These are phyloP conservation scores for Hexactinellida sp. DNA, from an alignment of 37 sponge, comb jelly and placozoan genomes.

Conservation along the genomic window DNA sequence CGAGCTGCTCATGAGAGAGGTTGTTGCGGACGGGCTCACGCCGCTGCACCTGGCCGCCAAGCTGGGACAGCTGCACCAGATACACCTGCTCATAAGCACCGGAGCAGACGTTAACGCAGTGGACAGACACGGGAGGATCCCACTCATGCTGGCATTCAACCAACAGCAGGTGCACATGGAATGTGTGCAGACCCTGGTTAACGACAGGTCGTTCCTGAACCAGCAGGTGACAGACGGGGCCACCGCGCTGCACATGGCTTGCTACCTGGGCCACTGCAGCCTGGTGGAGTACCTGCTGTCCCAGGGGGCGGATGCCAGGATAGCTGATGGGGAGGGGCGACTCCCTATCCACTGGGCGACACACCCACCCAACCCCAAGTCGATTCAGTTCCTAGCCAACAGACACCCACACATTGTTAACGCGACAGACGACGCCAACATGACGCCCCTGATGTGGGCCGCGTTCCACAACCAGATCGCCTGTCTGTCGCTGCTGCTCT, in stretches of 20 bases:
- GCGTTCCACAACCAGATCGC: conserved; percentile 38
- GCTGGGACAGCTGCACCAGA: conserved; percentile 32
- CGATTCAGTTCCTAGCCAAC: not conserved
- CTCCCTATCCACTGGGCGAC: conserved; percentile 75
- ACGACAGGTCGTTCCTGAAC: conserved; percentile 43
- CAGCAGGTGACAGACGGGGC: conserved; percentile 59
- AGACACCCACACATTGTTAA: conserved; percentile 16
- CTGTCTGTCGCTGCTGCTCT: conserved; percentile 30
- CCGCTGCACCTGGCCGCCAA: conserved; percentile 50
- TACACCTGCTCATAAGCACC: conserved; percentile 28
- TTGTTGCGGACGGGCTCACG: conserved; percentile 20
- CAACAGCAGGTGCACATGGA: conserved; percentile 43
- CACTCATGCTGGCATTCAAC: conserved; percentile 41
- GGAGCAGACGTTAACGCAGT: conserved; percentile 47
- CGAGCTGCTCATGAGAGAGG: not conserved
- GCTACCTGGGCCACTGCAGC: conserved; percentile 44
- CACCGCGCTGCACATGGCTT: conserved; percentile 59
- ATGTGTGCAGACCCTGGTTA: conserved; percentile 59
- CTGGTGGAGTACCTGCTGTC: conserved; percentile 55
- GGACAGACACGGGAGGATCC: conserved; percentile 55
- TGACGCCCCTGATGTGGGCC: conserved; percentile 84
- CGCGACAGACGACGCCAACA: conserved; percentile 47
- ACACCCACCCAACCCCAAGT: not conserved
- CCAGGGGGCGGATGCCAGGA: conserved; percentile 50
- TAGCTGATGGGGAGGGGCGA: conserved; percentile 54